Evolutionary conservation across 2,797 vertebrate species (phyloP), one percentile per base, ranked within the genome.

Genomic region (Tangara arthus): DNA sequence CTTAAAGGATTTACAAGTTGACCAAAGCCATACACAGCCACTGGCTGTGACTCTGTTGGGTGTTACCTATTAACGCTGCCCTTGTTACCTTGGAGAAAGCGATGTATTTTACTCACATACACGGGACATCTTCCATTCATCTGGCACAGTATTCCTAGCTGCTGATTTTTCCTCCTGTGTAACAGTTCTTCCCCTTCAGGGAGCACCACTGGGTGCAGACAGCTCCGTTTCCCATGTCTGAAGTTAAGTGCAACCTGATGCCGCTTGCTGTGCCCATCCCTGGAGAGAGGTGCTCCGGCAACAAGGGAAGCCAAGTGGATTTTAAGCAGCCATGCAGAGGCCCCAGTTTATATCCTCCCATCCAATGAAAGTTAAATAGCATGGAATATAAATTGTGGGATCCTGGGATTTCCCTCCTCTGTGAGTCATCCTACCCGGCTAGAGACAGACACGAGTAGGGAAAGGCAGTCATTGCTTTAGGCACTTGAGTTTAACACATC

Each of bases 391-490:
- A 86, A 60, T 27, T 41, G 30, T 5, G 1, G 42, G 56, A 79
- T 6, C 5, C 11, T 0, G 0, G 19, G 52, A 66, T n/a, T 30
- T 79, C 8, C 56, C 63, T 73, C 37, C 59, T 65, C 23, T 44
- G n/a, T 12, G 44, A 50, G 76, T 81, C 44, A 72, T 41, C 35
- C 55, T 69, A 18, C 18, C 42, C 16, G 22, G 23, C 66, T 52
- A 52, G 8, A 72, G 46, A 79, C 6, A 60, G 53, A 35, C 0
- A 11, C 7, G 18, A 59, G 3, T 8, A 89, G 35, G 21, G 16
- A 90, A 82, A 52, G 41, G 47, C 70, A 87, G 63, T 28, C 69
- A 66, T 17, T 76, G 32, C 59, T 89, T 84, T 47, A 44, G 66
- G 55, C 88, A 75, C 39, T 65, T 39, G 26, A 73, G 34, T 76